These are phyloP conservation scores for Lycorma delicatula DNA, from an alignment of 1,140 invertebrate genomes.

Conservation along the genomic window DNA sequence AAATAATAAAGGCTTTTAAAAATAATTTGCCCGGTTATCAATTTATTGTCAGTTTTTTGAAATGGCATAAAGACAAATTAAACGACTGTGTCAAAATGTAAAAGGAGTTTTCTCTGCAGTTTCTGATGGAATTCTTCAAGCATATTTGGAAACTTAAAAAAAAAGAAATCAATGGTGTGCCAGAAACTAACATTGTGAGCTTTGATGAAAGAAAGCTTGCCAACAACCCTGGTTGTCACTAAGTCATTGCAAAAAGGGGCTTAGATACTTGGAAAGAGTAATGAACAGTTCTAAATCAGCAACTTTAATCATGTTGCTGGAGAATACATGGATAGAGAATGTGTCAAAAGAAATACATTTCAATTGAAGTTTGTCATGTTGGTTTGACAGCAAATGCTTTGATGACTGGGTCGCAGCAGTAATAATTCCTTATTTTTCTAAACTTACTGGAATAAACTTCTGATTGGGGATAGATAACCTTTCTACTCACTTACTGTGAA, in stretches of 20 bases:
- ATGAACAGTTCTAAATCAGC: conserved; percentile 17
- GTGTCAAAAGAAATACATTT: conserved; percentile 24
- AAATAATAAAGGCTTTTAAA: no score
- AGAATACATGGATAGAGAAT: conserved; percentile 31
- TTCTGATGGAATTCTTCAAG: not conserved
- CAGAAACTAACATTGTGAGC: conserved; percentile 35
- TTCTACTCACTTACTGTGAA: conserved; percentile 33
- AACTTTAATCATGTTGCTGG: conserved; percentile 23
- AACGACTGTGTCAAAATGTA: not conserved
- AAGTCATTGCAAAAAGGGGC: conserved; percentile 17
- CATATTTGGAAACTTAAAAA: not conserved
- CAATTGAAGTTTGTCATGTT: conserved; percentile 4
- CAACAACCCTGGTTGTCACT: conserved; percentile 34
- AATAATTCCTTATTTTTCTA: conserved; percentile 10
- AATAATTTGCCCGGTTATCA: not conserved
- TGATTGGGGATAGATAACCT: conserved; percentile 41
- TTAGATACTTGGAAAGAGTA: conserved; percentile 19
- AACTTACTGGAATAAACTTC: conserved; percentile 19
- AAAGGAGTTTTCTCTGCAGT: not conserved
- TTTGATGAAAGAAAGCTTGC: conserved; percentile 40
- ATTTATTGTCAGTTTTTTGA: not conserved
- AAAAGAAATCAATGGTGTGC: conserved; percentile 29
- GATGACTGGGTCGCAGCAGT: conserved; percentile 19
- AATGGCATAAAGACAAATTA: not conserved
- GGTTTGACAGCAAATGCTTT: conserved; percentile 11